phyloP scores from a whole-genome alignment of 2,113 vertebrate genomes.

The Alethe diademata region DNA sequence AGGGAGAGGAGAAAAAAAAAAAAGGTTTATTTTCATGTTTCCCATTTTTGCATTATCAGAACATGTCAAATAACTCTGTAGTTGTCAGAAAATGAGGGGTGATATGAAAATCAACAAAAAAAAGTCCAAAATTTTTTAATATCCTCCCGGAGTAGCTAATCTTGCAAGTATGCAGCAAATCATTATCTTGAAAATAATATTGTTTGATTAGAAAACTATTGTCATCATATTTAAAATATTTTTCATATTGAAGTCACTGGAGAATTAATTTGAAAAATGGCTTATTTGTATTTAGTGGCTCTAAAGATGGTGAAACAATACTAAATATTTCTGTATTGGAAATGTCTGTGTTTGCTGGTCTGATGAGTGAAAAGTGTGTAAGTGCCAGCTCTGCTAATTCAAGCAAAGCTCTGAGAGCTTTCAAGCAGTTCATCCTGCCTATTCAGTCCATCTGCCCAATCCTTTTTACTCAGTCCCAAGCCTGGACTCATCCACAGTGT shows the following conservation, averaged over 20 bases:
- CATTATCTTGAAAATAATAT: not conserved
- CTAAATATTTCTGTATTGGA: not conserved
- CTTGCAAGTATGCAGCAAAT: not conserved
- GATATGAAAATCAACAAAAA: not conserved
- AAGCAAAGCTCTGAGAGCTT: not conserved
- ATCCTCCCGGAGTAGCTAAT: not conserved
- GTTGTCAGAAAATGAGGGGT: not conserved
- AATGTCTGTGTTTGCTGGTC: not conserved
- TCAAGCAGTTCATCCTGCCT: not conserved
- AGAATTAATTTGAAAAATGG: not conserved
- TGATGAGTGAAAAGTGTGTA: not conserved
- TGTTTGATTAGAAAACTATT: not conserved
- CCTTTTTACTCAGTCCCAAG: not conserved
- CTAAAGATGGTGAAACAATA: not conserved
- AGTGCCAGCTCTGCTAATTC: not conserved
- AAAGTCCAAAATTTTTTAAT: fast-evolving
- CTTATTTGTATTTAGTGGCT: not conserved
- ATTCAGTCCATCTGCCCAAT: not conserved
- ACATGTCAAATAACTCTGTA: not conserved
- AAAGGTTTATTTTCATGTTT: not conserved
- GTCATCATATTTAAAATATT: not conserved
- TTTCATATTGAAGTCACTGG: not conserved
- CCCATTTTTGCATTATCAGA: not conserved
- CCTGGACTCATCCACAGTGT: not conserved
- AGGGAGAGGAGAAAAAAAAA: not conserved